Conservation (phyloP, 2,888 invertebrate species). For the Alviniconcha strummeri region DNA sequence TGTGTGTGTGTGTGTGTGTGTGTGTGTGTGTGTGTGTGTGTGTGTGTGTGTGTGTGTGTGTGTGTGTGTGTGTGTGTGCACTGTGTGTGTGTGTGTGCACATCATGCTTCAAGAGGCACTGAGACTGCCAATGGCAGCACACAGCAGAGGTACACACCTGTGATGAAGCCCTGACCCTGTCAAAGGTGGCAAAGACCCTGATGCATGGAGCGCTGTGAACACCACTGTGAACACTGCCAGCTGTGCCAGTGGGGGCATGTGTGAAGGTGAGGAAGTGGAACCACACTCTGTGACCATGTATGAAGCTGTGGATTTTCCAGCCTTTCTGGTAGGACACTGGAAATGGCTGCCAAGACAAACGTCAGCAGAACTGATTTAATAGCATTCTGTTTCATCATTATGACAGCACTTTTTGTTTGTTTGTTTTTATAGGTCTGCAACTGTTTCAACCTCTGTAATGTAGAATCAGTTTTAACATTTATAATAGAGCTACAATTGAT, state of each 20-base stretch:
- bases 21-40: no score
- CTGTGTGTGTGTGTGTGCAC: no score
- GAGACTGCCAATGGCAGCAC: no score
- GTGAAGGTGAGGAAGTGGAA: slow-evolving; percentile 52
- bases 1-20: no score
- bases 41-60: no score
- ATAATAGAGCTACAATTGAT: neutral
- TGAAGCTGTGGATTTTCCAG: slow-evolving; percentile 57
- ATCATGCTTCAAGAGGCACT: no score
- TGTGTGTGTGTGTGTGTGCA: no score
- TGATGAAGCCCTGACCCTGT: slow-evolving; percentile 50
- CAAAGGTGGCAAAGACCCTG: slow-evolving; percentile 52
- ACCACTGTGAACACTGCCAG: neutral
- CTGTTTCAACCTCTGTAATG: neutral
- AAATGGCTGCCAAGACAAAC: slow-evolving; percentile 51
- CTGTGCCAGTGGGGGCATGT: slow-evolving; percentile 31
- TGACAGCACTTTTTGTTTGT: no score
- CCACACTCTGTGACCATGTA: slow-evolving; percentile 57
- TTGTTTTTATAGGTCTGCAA: no score
- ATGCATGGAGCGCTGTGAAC: slow-evolving; percentile 48
- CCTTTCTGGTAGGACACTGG: slow-evolving; percentile 60
- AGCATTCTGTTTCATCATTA: no score
- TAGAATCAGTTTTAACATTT: neutral
- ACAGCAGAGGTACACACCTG: slow-evolving; percentile 48
- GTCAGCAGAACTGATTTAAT: no score